phyloP scores from a whole-genome alignment of 2,888 invertebrate species.

The Lacanobia wlatinum region DNA sequence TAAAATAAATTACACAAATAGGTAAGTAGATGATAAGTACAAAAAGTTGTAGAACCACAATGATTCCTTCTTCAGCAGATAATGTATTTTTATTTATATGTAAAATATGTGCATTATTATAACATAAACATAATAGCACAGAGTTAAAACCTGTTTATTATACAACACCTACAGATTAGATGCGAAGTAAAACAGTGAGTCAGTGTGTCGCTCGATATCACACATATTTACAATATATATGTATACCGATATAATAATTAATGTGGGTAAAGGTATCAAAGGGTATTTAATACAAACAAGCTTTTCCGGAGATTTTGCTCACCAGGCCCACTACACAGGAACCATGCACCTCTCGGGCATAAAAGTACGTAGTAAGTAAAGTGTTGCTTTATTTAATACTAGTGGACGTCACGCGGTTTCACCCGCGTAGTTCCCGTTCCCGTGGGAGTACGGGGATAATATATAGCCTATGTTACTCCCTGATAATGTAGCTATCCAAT shows the following conservation, averaged over 20 bases:
- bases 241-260: neutral
- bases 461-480: too few relatives aligned
- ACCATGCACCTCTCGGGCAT: neutral
- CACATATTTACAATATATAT: neutral
- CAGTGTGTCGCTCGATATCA: constrained; percentile 36
- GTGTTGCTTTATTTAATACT: too few relatives aligned
- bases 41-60: too few relatives aligned
- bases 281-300: constrained; percentile 14
- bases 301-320: neutral
- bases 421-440: too few relatives aligned
- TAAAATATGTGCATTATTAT: constrained; percentile 7
- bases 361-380: neutral
- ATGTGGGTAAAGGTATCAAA: constrained; percentile 20
- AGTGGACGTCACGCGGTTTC: too few relatives aligned
- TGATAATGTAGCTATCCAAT: too few relatives aligned
- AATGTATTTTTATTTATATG: neutral
- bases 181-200: constrained; percentile 40
- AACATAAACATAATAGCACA: constrained; percentile 10
- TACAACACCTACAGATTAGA: constrained; percentile 39
- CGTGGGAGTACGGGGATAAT: too few relatives aligned
- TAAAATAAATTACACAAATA: too few relatives aligned
- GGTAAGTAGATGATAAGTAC: too few relatives aligned
- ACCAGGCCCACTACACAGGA: neutral
- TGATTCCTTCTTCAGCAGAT: neutral
- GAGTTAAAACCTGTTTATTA: constrained; percentile 34